Evolutionary conservation across 2,113 vertebrate species (phyloP), one percentile per base, ranked within the genome.

Genomic region (Dasyornis broadbenti): DNA sequence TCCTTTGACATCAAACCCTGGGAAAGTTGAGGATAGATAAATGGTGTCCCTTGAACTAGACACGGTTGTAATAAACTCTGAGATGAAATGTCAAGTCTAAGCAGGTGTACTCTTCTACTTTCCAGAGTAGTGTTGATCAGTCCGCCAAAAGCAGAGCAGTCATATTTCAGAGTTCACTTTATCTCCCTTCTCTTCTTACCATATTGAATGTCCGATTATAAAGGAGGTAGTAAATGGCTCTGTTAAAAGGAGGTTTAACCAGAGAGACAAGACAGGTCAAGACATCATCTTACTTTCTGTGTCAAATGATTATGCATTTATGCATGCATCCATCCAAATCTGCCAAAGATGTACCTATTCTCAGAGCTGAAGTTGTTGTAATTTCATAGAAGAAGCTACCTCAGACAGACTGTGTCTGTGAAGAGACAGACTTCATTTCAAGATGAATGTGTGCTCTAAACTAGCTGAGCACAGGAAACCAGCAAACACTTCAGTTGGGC

Each of bases 191-290:
- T 95, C 80, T 82, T 87, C 85, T 95, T 94, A 83, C 88, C 70
- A 28, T 95, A 86, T 85, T 88, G 83, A 96, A 85, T 92, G 71
- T 81, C 93, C 88, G 81, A 72, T 95, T 61, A 47, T 49, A 85
- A 59, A 57, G 68, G 44, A 73, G 64, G 60, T 64, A 47, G 63
- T 81, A 87, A 95, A 93, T 75, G 56, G 35, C 87, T 83, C 64
- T 84, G 50, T 86, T 86, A 72, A 92, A 89, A 89, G 63, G 66
- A 85, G 59, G 42, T 82, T 95, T 95, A 91, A 66, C 64, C 68
- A 78, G 60, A 37, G 47, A 49, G 70, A 26, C 6, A 0, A n/a
- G n/a, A n/a, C 18, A 90, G 89, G 86, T 96, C 72, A 92, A 81
- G 93, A 49, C 81, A 89, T 72, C 26, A 11, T 49, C 78, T 80